phyloP scores from a whole-genome alignment of 2,888 invertebrate species.

The Erebia aethiops region DNA sequence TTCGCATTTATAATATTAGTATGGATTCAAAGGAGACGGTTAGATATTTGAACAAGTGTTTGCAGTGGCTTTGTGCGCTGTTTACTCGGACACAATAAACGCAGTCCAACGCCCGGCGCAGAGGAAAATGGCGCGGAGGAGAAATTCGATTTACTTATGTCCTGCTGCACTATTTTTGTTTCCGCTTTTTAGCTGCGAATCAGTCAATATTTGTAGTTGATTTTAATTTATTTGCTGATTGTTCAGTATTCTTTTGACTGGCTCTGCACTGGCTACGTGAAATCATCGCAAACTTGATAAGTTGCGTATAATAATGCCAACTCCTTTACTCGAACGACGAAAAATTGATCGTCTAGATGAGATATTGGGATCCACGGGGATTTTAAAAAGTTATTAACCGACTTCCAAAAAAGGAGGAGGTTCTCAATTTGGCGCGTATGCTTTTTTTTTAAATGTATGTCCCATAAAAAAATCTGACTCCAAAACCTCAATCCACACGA shows the following conservation, averaged over 20 bases:
- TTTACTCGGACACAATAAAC: conserved; percentile 26
- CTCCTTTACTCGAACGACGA: too few relatives aligned
- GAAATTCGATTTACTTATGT: conserved; percentile 14
- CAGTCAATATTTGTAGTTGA: conserved; percentile 21
- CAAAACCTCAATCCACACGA: too few relatives aligned
- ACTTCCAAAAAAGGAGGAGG: too few relatives aligned
- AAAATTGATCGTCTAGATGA: too few relatives aligned
- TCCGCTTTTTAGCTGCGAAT: conserved; percentile 20
- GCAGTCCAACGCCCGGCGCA: neutral
- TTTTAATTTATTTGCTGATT: conserved; percentile 10
- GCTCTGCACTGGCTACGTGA: neutral
- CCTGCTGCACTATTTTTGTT: conserved; percentile 19
- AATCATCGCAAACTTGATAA: neutral
- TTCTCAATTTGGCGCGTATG: too few relatives aligned
- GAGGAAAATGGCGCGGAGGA: conserved; percentile 3
- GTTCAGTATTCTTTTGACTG: neutral
- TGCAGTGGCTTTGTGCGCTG: conserved; percentile 16
- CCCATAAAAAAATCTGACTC: too few relatives aligned
- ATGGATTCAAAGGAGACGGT: neutral
- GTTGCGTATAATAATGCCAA: too few relatives aligned
- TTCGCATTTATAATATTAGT: too few relatives aligned
- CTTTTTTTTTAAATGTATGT: too few relatives aligned
- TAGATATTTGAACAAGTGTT: conserved; percentile 23
- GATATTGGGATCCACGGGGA: too few relatives aligned
- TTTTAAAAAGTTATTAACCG: too few relatives aligned